Conservation (phyloP, 1,140 invertebrate species). For the Nasonia vitripennis region DNA sequence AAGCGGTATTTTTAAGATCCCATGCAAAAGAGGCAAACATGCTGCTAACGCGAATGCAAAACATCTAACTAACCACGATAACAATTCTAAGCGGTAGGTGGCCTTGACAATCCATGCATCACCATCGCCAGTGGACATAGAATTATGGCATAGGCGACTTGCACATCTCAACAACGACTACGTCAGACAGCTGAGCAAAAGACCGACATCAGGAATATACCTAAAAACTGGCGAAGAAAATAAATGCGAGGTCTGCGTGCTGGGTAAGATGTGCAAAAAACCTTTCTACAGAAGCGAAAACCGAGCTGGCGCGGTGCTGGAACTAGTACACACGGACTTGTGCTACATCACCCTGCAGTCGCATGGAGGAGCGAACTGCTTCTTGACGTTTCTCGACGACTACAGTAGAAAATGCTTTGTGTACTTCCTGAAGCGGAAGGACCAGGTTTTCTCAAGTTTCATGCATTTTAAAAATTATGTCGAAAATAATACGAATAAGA, state of each 20-base stretch:
- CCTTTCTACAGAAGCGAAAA: slow-evolving; percentile 50
- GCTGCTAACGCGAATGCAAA: background rate
- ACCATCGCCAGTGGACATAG: too few relatives aligned
- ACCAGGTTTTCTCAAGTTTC: slow-evolving; percentile 61
- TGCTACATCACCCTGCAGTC: slow-evolving; percentile 58
- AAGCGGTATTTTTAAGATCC: too few relatives aligned
- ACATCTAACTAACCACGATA: background rate
- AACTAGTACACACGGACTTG: slow-evolving; percentile 60
- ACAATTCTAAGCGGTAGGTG: background rate
- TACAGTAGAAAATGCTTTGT: slow-evolving; percentile 58
- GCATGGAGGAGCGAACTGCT: slow-evolving; percentile 60
- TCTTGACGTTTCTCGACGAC: slow-evolving; percentile 66
- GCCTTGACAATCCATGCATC: too few relatives aligned
- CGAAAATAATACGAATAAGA: slow-evolving; percentile 58
- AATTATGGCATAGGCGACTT: too few relatives aligned
- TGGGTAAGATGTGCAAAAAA: background rate
- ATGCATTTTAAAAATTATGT: slow-evolving; percentile 53
- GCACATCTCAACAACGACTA: too few relatives aligned
- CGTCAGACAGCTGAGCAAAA: too few relatives aligned
- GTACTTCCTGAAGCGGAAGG: slow-evolving; percentile 65
- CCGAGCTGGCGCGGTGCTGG: slow-evolving; percentile 43
- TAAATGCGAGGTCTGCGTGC: background rate
- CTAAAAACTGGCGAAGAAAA: too few relatives aligned
- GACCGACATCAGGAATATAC: too few relatives aligned
- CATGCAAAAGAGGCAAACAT: background rate